phyloP scores from a whole-genome alignment of 2,797 vertebrate genomes.

The Avahi laniger region DNA sequence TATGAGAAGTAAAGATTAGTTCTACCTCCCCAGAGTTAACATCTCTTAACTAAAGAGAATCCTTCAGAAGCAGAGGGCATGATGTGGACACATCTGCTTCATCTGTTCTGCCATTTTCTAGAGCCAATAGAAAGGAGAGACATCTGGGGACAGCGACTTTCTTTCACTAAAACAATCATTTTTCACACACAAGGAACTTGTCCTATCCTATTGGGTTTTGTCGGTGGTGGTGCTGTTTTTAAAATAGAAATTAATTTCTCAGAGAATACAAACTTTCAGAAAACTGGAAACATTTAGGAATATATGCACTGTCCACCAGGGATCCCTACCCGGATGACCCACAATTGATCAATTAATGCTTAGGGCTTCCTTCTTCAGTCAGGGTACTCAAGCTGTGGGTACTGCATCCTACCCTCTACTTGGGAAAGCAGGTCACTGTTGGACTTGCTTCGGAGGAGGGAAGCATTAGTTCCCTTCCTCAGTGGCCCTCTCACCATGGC shows the following conservation, averaged over 20 bases:
- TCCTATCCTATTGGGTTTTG: not conserved
- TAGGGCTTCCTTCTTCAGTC: not conserved
- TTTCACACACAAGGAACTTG: not conserved
- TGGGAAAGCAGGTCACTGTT: not conserved
- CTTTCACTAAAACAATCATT: not conserved
- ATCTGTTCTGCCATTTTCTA: not conserved
- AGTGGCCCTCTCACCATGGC: not conserved
- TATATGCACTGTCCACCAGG: not conserved
- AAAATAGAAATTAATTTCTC: not conserved
- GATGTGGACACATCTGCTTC: not conserved
- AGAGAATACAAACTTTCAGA: not conserved
- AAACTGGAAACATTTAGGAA: not conserved
- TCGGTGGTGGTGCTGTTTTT: not conserved
- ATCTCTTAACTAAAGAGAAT: not conserved
- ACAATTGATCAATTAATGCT: not conserved
- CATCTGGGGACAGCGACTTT: not conserved
- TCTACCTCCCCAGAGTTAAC: not conserved
- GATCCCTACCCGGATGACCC: not conserved
- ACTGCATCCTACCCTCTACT: not conserved
- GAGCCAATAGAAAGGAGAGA: not conserved
- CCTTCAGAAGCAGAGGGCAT: not conserved
- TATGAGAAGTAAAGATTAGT: not conserved
- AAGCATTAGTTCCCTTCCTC: not conserved
- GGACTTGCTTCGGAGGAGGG: not conserved
- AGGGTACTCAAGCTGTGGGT: not conserved